Base-by-base conservation (phyloP, 2,888 invertebrate species). In the Nomada fabriciana region DNA sequence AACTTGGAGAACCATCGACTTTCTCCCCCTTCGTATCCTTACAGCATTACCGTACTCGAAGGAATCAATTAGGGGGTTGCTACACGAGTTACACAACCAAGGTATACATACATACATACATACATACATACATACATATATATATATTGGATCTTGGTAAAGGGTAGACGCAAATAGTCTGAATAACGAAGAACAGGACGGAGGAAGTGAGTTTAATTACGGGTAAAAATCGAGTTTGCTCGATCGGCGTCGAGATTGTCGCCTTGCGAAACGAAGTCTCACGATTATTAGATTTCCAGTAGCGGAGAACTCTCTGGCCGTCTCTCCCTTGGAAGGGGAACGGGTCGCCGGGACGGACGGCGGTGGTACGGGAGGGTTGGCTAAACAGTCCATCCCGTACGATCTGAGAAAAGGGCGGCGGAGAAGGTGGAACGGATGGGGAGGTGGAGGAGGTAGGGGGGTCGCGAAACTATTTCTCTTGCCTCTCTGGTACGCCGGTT, bases 391-490 rank as follows among this genome's bases (percentile, higher is more conserved):
- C 65, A 80, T 80, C 53, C 53, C 13, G 86, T 81, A 64, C 84
- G 84, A 89, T 89, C 83, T 83, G 83, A 80, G 84, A 86, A 88
- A 85, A 84, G 81, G 82, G 76, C 72, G 78, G 76, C 60, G 18
- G 61, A 43, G 61, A 59, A 20, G 57, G 59, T 9, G 50, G 59
- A 43, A 36, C 18, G 2, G 60, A 15, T n/a, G 42, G 52, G 42
- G n/a, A 11, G 47, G 74, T 9, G 53, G 43, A 3, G n/a, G n/a
- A 9, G 53, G 1, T n/a, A 3, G 57, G 57, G 53, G 47, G 53
- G 80, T 60, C 76, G 69, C 88, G 88, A 91, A 92, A 92, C 92
- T 92, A 92, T 93, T 92, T 91, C 92, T 91, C 92, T 92, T 90
- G 90, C 90, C 89, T 87, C 84, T 73, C 76, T 75, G 80, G 86